A percentile compares a stretch with the other conserved stretches of the same genome.
These are phyloP conservation scores for Leucophenga maculata DNA, from an alignment of 2,888 invertebrate genomes.

Conservation along the genomic window DNA sequence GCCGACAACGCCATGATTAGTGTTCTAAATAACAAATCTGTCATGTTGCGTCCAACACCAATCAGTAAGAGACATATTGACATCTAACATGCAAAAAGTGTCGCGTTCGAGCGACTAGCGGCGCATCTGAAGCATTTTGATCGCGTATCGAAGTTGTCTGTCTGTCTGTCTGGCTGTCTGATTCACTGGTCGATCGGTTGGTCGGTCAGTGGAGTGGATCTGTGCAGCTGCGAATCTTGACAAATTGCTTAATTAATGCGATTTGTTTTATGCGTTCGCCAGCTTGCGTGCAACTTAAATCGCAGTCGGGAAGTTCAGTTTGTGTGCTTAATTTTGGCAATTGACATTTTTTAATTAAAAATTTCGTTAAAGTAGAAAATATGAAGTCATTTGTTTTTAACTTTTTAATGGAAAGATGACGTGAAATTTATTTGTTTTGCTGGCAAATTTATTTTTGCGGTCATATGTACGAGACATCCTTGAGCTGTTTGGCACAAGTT, in stretches of 20 bases:
- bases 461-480: neutral
- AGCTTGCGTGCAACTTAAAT: no score
- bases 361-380: neutral
- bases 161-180: no score
- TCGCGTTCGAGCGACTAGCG: neutral
- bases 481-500: neutral
- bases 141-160: neutral
- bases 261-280: constrained; percentile 46
- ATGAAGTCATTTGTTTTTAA: neutral
- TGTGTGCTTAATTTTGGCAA: no score
- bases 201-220: neutral
- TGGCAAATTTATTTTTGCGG: neutral
- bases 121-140: neutral
- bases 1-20: constrained; percentile 55
- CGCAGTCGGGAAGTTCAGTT: no score
- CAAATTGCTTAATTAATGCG: constrained; percentile 63
- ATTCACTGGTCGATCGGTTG: neutral
- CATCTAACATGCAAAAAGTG: constrained; percentile 54
- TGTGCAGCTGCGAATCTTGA: constrained; percentile 45
- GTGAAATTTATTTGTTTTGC: neutral
- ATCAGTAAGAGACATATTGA: constrained; percentile 51
- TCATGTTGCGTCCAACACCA: constrained; percentile 38
- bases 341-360: constrained; percentile 1
- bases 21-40: constrained; percentile 56
- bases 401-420: neutral